Evolutionary conservation across 2,797 vertebrate species (phyloP).

Genomic region (Mus spretus): DNA sequence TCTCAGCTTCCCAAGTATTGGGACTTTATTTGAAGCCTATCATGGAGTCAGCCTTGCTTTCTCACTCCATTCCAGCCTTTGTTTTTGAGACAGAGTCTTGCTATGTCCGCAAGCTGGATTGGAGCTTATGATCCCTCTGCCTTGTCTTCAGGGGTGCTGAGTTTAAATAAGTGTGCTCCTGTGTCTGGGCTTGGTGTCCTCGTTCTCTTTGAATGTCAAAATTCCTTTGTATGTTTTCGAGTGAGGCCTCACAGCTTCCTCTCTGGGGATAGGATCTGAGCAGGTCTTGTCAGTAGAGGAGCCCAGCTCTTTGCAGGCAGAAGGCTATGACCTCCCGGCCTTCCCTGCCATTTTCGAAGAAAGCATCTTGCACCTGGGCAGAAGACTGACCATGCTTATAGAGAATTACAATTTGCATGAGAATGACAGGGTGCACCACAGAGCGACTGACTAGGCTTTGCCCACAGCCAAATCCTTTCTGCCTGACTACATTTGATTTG

Average conservation of each 20-base stretch:
- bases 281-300: rapidly evolving
- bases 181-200: no score
- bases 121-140: not conserved
- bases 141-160: not conserved
- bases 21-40: not conserved
- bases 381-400: conserved; percentile 78
- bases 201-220: not conserved
- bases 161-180: not conserved
- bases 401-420: conserved; percentile 86
- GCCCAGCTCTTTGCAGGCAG: not conserved
- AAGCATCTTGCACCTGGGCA: not conserved
- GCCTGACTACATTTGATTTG: conserved; percentile 87
- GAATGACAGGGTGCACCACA: conserved; percentile 80
- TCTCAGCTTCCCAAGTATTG: not conserved
- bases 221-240: not conserved
- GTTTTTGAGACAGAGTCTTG: not conserved
- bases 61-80: not conserved
- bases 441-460: conserved; percentile 80
- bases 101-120: not conserved
- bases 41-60: not conserved
- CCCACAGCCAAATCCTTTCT: conserved; percentile 85
- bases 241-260: not conserved
- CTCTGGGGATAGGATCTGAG: not conserved
- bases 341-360: not conserved
- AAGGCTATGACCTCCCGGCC: not conserved